Evolutionary conservation across 2,797 vertebrate genomes (phyloP).

Genomic region (Pipistrellus pygmaeus): DNA sequence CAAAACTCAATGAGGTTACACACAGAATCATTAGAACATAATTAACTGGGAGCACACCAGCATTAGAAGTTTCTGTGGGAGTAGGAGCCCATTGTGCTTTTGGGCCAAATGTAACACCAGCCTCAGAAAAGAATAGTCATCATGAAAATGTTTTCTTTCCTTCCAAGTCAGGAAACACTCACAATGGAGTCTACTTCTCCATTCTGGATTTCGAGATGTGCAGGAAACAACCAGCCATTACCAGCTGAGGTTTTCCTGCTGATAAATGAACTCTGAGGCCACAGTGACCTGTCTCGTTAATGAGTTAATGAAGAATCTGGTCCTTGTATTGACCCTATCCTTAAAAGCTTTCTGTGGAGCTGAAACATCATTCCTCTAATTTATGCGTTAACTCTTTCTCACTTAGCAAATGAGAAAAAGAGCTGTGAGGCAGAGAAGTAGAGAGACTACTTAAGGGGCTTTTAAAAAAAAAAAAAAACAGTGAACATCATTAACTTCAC

Average conservation of each 20-base stretch:
- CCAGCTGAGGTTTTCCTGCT: constrained; percentile 84
- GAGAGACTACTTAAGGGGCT: background rate
- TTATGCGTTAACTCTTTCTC: constrained; percentile 70
- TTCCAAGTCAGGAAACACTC: constrained; percentile 82
- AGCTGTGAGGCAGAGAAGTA: background rate
- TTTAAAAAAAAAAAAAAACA: background rate
- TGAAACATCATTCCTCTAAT: constrained; percentile 55
- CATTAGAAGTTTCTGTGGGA: constrained; percentile 37
- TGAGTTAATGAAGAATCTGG: constrained; percentile 71
- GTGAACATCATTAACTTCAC: constrained; percentile 28
- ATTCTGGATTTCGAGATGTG: constrained; percentile 77
- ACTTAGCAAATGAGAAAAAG: constrained; percentile 14
- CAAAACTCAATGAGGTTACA: constrained; percentile 69
- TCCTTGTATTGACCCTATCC: constrained; percentile 56
- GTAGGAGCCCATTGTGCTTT: constrained; percentile 13
- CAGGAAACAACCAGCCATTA: constrained; percentile 85
- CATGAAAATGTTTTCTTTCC: constrained; percentile 85
- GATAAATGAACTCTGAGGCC: constrained; percentile 81
- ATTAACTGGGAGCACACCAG: constrained; percentile 69
- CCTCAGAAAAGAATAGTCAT: constrained; percentile 81
- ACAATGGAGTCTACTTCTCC: constrained; percentile 74
- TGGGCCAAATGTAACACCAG: constrained; percentile 47
- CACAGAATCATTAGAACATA: constrained; percentile 43
- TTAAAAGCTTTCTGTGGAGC: constrained; percentile 73
- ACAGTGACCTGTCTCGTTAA: constrained; percentile 71